Evolutionary conservation across 2,113 vertebrate species (phyloP), one percentile per base, ranked within the genome.

Genomic region (Ardeotis arabs): DNA sequence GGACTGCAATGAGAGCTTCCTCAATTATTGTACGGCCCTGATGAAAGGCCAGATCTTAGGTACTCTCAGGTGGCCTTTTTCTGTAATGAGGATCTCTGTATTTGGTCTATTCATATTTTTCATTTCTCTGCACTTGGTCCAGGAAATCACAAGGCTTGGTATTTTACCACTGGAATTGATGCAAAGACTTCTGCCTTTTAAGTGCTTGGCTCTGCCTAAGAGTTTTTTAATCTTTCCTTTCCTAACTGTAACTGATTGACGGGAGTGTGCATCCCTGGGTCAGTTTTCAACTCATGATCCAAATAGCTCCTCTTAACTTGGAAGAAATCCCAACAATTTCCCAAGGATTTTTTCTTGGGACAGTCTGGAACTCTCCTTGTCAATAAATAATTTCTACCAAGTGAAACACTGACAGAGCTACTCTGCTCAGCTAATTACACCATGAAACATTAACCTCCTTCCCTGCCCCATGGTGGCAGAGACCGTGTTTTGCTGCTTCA

Each of bases 341-440:
- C 78, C 31, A 44, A 91, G 68, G 53, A 93, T 39, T 89, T 92
- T 87, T 94, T 73, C 69, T 73, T 78, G 60, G 66, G 86, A 92
- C 45, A 60, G 33, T 29, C 67, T 95, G 86, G 55, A 95, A 73
- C 47, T 31, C 31, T 93, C 73, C 58, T 72, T 87, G 86, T 93
- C 83, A 96, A 94, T 96, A 87, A 96, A 82, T 94, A 91, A 89
- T 95, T 95, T 70, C 82, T 86, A 78, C 41, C 45, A 64, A 96
- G 89, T 78, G 77, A 93, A 96, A 96, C 88, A 89, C 91, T 92
- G 81, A 89, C 86, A 79, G 77, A 95, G 41, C 58, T 66, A 2
- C 45, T 27, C 80, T 0, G 3, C 84, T 91, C 45, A 69, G 58
- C 80, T 93, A 87, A 76, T 67, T 23, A 5, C 12, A 27, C 37